phyloP scores from a whole-genome alignment of 2,113 vertebrate species.

The Calidris pygmaea region DNA sequence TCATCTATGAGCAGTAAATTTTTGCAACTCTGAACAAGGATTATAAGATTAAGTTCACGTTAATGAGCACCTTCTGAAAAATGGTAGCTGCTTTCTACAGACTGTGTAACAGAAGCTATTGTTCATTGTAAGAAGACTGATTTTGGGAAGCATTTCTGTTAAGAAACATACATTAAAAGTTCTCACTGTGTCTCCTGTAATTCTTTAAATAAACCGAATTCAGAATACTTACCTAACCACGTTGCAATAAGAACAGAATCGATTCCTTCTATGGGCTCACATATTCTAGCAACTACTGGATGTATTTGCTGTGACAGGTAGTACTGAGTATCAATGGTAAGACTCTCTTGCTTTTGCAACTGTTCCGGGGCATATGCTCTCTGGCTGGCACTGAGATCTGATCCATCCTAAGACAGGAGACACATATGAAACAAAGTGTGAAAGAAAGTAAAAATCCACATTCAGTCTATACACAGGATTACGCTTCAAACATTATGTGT shows the following conservation, averaged over 20 bases:
- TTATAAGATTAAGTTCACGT: background rate
- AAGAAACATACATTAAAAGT: background rate
- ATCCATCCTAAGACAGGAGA: conserved; percentile 85
- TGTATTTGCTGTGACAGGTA: conserved; percentile 96
- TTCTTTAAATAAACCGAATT: background rate
- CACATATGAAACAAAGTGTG: background rate
- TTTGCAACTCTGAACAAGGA: background rate
- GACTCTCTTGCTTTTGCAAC: conserved; percentile 89
- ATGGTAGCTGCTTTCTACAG: background rate
- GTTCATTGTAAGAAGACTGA: background rate
- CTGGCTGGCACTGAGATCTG: conserved; percentile 87
- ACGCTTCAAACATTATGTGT: background rate
- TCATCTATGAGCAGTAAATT: background rate
- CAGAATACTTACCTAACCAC: conserved; percentile 83
- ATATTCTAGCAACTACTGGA: conserved; percentile 95
- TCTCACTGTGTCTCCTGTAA: background rate
- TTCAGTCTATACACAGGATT: background rate
- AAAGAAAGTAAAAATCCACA: background rate
- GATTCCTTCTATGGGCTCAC: conserved; percentile 95
- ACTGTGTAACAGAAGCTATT: background rate
- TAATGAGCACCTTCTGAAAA: background rate
- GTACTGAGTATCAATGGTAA: conserved; percentile 91
- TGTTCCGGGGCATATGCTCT: conserved; percentile 93
- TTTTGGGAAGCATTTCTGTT: background rate
- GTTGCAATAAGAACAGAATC: conserved; percentile 90